Conservation (phyloP, 2,797 vertebrate genomes). For the Alectoris magna region DNA sequence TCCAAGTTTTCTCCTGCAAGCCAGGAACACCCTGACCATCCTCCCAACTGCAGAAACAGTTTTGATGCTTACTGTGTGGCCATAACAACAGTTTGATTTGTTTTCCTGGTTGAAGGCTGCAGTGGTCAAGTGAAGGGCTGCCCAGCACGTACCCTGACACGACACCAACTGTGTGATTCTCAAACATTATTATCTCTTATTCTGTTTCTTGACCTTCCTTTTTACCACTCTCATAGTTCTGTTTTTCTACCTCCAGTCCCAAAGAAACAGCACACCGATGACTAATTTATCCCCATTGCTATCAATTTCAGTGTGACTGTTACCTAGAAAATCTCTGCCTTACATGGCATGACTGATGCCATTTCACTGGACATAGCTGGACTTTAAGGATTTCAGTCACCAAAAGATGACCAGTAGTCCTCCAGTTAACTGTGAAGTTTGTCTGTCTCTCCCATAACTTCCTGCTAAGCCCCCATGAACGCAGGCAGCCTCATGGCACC, state of each 20-base stretch:
- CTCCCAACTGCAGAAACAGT: not conserved
- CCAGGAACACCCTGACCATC: not conserved
- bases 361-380: not conserved
- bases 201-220: not conserved
- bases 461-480: not conserved
- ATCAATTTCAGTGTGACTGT: not conserved
- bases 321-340: not conserved
- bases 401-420: not conserved
- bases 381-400: not conserved
- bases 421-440: not conserved
- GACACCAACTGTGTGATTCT: fast-evolving
- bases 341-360: not conserved
- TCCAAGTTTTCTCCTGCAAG: not conserved
- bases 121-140: not conserved
- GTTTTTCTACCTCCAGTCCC: not conserved
- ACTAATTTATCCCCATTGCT: not conserved
- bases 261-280: not conserved
- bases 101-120: not conserved
- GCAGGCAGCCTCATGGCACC: not conserved
- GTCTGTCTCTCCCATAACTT: not conserved
- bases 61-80: not conserved
- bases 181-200: not conserved
- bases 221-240: not conserved
- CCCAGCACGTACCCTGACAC: not conserved
- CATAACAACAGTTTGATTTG: not conserved